Conservation (phyloP, 2,797 vertebrate species). For the Aldrovandia affinis region DNA sequence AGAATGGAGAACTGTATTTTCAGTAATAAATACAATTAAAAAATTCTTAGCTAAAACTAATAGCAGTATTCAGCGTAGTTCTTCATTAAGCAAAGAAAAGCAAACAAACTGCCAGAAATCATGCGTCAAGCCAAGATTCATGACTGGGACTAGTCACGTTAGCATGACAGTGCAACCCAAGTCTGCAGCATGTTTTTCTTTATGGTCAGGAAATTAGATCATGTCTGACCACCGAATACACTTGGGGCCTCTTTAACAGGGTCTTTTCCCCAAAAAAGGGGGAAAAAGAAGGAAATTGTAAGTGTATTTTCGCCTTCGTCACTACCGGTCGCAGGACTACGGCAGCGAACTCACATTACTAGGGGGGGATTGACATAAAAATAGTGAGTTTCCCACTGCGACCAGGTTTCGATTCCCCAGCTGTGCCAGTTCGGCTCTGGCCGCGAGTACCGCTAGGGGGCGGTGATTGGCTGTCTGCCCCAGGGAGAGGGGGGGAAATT, state of each 20-base stretch:
- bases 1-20: not conserved
- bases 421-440: too few species aligned
- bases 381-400: too few species aligned
- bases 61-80: not conserved
- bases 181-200: not conserved
- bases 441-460: too few species aligned
- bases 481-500: too few species aligned
- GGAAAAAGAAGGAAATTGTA: too few species aligned
- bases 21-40: not conserved
- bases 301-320: too few species aligned
- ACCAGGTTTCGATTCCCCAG: too few species aligned
- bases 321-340: too few species aligned
- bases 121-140: not conserved
- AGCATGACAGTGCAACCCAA: not conserved
- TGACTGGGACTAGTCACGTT: not conserved
- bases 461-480: too few species aligned
- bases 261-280: not conserved
- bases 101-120: not conserved
- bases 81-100: not conserved
- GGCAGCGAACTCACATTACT: too few species aligned
- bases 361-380: too few species aligned
- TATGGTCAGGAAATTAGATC: not conserved
- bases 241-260: conserved; percentile 1
- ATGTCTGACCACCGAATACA: conserved; percentile 4
- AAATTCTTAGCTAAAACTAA: not conserved